These are phyloP conservation scores for Rhinichthys osculus DNA, from an alignment of 2,797 vertebrate species.

Conservation along the genomic window DNA sequence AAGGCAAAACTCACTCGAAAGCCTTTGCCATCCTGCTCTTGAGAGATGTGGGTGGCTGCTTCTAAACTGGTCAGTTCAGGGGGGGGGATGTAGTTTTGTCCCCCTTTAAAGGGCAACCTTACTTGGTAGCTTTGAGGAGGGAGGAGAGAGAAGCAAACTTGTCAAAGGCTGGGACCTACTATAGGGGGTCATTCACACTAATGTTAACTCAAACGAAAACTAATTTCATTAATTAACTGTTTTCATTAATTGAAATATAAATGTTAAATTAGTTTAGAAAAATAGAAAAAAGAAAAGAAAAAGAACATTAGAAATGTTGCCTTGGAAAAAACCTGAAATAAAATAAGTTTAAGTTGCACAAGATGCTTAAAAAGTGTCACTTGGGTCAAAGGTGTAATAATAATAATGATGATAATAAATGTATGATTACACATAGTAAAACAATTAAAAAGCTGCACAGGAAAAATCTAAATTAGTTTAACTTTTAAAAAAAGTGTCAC, in stretches of 20 bases:
- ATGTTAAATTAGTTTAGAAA: too few relatives aligned
- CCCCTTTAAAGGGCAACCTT: slow-evolving; percentile 20
- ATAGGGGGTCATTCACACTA: neutral
- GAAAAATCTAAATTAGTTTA: neutral
- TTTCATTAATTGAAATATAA: neutral
- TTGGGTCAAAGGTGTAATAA: neutral
- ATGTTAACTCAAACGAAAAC: neutral
- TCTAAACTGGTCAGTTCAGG: slow-evolving; percentile 19
- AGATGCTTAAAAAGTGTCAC: neutral
- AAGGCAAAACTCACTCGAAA: slow-evolving; percentile 76
- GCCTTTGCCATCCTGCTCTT: slow-evolving; percentile 71
- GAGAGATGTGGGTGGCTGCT: slow-evolving; percentile 60
- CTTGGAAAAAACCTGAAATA: neutral
- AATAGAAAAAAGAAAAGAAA: too few relatives aligned
- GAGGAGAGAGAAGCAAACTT: neutral
- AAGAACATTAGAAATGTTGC: neutral
- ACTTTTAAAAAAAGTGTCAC: neutral
- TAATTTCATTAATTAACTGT: neutral
- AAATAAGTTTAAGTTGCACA: too few relatives aligned
- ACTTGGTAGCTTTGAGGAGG: slow-evolving; percentile 34
- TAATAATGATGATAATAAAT: too few relatives aligned
- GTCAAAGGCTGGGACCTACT: neutral
- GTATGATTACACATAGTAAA: neutral
- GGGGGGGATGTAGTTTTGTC: slow-evolving; percentile 34
- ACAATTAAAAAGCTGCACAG: neutral